These are phyloP conservation scores for Drosophila mulleri DNA, from an alignment of 2,888 invertebrate species.

Conservation along the genomic window DNA sequence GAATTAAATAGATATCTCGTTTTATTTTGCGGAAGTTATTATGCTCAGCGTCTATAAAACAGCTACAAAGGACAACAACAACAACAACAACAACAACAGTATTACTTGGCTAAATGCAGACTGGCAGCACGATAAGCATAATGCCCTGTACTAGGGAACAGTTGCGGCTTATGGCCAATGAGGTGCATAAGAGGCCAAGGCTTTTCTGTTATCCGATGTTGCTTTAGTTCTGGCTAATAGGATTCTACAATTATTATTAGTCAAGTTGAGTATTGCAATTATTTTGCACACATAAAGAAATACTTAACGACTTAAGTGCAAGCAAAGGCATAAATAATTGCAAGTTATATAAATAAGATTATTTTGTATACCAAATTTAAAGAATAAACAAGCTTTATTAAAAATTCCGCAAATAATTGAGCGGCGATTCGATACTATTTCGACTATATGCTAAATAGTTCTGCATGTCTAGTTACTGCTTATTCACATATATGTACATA, in stretches of 20 bases:
- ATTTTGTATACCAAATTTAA: no score
- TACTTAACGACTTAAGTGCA: neutral
- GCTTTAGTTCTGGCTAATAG: neutral
- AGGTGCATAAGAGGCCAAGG: neutral
- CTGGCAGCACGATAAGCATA: neutral
- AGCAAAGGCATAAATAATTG: neutral
- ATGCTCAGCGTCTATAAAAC: slow-evolving; percentile 12
- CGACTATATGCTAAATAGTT: neutral
- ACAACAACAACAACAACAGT: neutral
- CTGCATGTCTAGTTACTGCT: neutral
- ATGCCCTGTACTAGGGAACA: neutral
- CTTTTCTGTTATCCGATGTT: neutral
- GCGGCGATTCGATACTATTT: neutral
- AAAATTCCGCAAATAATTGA: no score
- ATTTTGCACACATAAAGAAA: neutral
- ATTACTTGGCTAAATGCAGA: neutral
- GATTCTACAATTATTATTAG: neutral
- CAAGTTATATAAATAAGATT: no score
- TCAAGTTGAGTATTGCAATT: neutral
- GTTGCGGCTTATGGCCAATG: neutral
- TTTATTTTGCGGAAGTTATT: slow-evolving; percentile 48
- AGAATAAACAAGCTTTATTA: no score
- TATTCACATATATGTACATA: neutral
- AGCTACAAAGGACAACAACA: neutral
- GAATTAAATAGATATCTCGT: slow-evolving; percentile 61